phyloP scores from a whole-genome alignment of 2,888 invertebrate species.

The Melinopterus prodromus region DNA sequence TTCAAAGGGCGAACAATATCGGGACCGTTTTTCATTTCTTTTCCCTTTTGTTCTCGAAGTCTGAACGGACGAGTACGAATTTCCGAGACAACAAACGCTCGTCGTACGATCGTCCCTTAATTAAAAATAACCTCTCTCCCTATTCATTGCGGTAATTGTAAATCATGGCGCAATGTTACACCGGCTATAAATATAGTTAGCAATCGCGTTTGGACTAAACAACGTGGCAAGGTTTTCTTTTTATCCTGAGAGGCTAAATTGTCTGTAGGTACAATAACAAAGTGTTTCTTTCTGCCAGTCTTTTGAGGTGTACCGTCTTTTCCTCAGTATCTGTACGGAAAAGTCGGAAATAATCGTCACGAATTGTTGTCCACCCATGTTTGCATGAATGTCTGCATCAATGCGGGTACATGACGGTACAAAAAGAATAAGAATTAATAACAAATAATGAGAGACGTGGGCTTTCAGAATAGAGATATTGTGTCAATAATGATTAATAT shows the following conservation, averaged over 20 bases:
- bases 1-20: background rate
- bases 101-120: background rate
- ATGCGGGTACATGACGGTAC: too few species aligned
- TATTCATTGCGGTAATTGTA: slow-evolving; percentile 4
- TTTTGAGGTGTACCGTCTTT: too few species aligned
- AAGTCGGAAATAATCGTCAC: too few species aligned
- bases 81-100: background rate
- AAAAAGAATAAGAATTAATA: too few species aligned
- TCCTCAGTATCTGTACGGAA: too few species aligned
- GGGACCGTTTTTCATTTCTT: background rate
- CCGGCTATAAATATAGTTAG: background rate
- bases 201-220: background rate
- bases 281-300: background rate
- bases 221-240: background rate
- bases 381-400: too few species aligned
- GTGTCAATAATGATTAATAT: too few species aligned
- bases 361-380: too few species aligned
- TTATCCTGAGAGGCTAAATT: background rate
- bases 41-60: background rate
- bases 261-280: background rate
- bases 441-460: too few species aligned
- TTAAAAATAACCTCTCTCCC: background rate
- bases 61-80: background rate
- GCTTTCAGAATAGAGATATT: too few species aligned
- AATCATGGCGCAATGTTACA: background rate